Conservation (phyloP, 2,888 invertebrate genomes). For the Blomia tropicalis region DNA sequence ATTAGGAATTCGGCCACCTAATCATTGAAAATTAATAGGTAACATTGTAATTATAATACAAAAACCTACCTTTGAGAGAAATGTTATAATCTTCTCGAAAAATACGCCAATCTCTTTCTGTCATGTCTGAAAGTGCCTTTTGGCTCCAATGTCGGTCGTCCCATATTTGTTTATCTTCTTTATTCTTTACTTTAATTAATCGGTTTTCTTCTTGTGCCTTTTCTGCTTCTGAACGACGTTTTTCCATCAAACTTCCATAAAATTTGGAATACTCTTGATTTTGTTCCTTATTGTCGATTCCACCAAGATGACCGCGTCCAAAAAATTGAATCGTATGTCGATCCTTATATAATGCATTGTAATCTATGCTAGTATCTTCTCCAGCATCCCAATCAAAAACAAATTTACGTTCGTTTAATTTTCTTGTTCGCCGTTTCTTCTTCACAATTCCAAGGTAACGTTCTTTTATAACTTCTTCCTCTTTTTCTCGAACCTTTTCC, state of each 20-base stretch:
- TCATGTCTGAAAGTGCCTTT: conserved; percentile 84
- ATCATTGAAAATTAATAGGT: not conserved
- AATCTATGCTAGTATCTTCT: conserved; percentile 95
- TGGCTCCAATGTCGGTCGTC: conserved; percentile 99
- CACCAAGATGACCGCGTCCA: conserved; percentile 91
- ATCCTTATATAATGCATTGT: conserved; percentile 89
- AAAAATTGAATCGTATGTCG: conserved; percentile 84
- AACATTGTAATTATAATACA: not conserved
- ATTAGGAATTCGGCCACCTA: conserved; percentile 56
- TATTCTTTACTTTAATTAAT: conserved; percentile 74
- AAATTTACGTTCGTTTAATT: conserved; percentile 94
- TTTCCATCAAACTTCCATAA: conserved; percentile 84
- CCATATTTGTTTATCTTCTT: conserved; percentile 96
- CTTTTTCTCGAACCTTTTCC: conserved; percentile 69
- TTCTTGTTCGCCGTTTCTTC: conserved; percentile 73
- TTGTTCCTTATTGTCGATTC: conserved; percentile 76
- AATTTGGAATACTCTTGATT: conserved; percentile 82
- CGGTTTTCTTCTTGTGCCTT: conserved; percentile 89
- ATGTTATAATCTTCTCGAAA: conserved; percentile 99
- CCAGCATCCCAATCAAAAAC: conserved; percentile 99
- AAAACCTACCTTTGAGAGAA: conserved; percentile 63
- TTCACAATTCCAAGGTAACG: conserved; percentile 82
- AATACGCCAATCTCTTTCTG: conserved; percentile 97
- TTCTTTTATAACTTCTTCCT: conserved; percentile 86
- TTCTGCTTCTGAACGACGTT: conserved; percentile 77